Conservation (phyloP, 1,140 invertebrate genomes). For the Holotrichia oblita region DNA sequence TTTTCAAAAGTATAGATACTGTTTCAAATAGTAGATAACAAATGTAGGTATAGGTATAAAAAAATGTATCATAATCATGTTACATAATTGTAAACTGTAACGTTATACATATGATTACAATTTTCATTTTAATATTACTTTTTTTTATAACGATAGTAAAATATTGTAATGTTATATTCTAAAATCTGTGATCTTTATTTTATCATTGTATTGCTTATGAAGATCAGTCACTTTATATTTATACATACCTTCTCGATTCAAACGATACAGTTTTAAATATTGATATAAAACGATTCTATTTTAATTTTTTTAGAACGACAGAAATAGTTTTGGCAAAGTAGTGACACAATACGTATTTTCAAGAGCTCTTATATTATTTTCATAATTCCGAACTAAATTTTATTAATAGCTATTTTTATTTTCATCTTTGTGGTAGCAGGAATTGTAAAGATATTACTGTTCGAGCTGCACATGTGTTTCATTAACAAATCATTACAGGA, state of each 20-base stretch:
- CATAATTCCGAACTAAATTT: background rate
- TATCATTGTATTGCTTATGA: background rate
- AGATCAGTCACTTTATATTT: background rate
- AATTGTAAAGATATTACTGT: background rate
- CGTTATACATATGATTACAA: too few relatives aligned
- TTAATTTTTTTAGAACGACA: constrained; percentile 11
- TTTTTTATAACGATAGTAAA: too few relatives aligned
- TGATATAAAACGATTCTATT: background rate
- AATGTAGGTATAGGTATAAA: too few relatives aligned
- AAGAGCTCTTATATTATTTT: background rate
- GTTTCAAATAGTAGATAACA: too few relatives aligned
- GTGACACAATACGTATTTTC: background rate
- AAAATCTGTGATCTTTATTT: constrained; percentile 9
- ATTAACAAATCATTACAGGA: background rate
- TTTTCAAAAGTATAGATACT: too few relatives aligned
- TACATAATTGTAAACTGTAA: too few relatives aligned
- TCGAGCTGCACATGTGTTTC: background rate
- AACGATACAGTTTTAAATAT: constrained; percentile 10
- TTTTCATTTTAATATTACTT: too few relatives aligned
- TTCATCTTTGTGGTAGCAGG: background rate
- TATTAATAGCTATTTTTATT: background rate
- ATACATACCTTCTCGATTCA: background rate
- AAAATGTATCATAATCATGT: too few relatives aligned
- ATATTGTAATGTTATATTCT: too few relatives aligned
- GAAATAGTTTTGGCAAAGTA: constrained; percentile 30